Evolutionary conservation across 2,113 vertebrate species (phyloP), one percentile per base, ranked within the genome.

Genomic region (Nycticryphes semicollaris): DNA sequence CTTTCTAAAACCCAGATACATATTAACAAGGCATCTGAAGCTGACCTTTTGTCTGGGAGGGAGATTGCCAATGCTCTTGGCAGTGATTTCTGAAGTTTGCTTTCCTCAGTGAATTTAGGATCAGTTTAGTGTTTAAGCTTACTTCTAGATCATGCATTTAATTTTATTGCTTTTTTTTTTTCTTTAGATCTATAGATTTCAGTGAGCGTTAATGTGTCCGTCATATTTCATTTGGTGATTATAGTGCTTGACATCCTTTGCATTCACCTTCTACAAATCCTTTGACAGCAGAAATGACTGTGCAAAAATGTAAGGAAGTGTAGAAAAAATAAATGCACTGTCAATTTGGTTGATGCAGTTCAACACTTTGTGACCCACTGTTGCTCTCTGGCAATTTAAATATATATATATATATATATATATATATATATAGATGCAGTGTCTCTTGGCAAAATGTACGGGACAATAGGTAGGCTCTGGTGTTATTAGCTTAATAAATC

Each of bases 121-220:
- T 75, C 70, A 50, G 69, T 77, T 95, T 87, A 89, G 81, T 87
- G 57, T 87, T 94, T 92, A 83, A 93, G 64, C 81, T 83, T 48
- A 48, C 43, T 94, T 92, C 59, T 75, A 96, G 91, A 93, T 91
- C 74, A 82, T 41, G 62, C 63, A 50, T 93, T 95, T 91, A 83
- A 83, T 91, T 91, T 93, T 84, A 94, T 41, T 78, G 84, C 76
- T 90, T 96, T 88, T 95, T 89, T 73, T 92, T 96, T 88, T 95
- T 89, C 84, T 95, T 89, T 87, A 66, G 45, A 68, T 97, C 84
- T 84, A 1, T 51, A 82, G 90, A 73, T 94, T 88, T 89, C 60
- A 73, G 70, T 84, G 66, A 80, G 50, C 7, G 1, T 77, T 94
- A 88, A 79, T 85, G 53, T 30, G 63, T 73, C 73, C 31, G 48